Evolutionary conservation across 1,140 invertebrate genomes (phyloP).

Genomic region (Lepidurus couesii): DNA sequence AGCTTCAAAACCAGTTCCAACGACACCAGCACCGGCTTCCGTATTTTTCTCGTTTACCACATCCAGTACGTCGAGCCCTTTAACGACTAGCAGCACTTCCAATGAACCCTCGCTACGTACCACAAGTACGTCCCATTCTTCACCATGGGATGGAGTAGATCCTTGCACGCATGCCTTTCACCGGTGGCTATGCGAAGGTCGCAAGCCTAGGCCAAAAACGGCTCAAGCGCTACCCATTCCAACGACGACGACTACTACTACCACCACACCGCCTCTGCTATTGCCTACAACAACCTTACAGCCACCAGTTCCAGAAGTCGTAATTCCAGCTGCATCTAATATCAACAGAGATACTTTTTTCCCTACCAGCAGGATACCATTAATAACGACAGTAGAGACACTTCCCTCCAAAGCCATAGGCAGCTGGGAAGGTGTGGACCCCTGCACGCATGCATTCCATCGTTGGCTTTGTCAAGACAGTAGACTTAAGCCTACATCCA

Average conservation of each 20-base stretch:
- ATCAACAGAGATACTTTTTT: background rate
- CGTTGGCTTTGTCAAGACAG: constrained; percentile 27
- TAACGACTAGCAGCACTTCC: background rate
- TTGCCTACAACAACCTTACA: background rate
- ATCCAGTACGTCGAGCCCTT: background rate
- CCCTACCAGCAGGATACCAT: background rate
- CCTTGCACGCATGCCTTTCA: constrained; percentile 29
- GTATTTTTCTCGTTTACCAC: background rate
- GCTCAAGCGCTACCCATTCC: background rate
- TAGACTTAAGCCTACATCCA: background rate
- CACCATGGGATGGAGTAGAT: constrained; percentile 23
- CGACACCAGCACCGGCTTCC: background rate
- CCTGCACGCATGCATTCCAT: constrained; percentile 30
- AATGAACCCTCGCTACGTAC: background rate
- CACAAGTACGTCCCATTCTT: background rate
- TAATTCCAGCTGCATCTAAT: background rate
- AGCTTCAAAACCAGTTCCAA: background rate
- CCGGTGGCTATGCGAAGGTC: constrained; percentile 26
- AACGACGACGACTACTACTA: background rate
- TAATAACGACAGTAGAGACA: background rate
- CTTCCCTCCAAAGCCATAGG: background rate
- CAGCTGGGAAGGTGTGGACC: constrained; percentile 28
- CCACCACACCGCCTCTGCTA: background rate
- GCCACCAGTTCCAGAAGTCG: background rate
- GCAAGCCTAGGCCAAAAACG: background rate